Percentiles rank a stretch among this genome's conserved stretches.
These are phyloP conservation scores for Noturus placidus DNA, from an alignment of 2,113 vertebrate species.

Conservation along the genomic window DNA sequence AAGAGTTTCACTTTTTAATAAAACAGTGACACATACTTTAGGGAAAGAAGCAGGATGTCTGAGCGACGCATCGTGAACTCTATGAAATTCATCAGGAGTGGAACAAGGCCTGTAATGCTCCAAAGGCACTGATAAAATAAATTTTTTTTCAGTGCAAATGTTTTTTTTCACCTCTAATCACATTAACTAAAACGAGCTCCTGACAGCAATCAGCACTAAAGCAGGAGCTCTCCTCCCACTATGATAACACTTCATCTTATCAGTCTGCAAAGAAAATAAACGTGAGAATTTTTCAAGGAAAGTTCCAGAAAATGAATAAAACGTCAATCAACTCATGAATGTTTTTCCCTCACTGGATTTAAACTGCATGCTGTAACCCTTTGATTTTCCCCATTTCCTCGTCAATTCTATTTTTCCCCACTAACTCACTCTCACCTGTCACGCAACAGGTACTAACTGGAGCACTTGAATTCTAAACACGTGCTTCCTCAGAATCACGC, in stretches of 20 bases:
- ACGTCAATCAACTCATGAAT: no score
- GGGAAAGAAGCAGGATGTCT: neutral
- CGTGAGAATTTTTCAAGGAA: neutral
- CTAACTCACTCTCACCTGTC: no score
- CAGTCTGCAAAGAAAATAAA: neutral
- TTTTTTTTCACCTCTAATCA: neutral
- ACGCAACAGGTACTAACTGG: no score
- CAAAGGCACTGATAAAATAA: neutral
- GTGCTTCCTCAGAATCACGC: no score
- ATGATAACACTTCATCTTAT: neutral
- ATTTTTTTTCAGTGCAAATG: neutral
- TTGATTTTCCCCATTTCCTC: no score
- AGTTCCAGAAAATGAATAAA: neutral
- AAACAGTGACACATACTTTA: neutral
- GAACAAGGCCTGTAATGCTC: neutral
- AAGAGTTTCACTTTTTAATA: neutral
- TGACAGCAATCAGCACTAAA: neutral
- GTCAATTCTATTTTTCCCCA: no score
- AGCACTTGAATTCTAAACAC: no score
- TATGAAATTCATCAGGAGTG: no score
- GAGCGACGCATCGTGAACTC: neutral
- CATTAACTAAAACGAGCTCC: neutral
- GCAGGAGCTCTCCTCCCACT: neutral
- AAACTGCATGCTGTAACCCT: no score
- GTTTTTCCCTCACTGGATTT: no score